Evolutionary conservation across 2,113 vertebrate species (phyloP).

Genomic region (Aspidoscelis tigris): DNA sequence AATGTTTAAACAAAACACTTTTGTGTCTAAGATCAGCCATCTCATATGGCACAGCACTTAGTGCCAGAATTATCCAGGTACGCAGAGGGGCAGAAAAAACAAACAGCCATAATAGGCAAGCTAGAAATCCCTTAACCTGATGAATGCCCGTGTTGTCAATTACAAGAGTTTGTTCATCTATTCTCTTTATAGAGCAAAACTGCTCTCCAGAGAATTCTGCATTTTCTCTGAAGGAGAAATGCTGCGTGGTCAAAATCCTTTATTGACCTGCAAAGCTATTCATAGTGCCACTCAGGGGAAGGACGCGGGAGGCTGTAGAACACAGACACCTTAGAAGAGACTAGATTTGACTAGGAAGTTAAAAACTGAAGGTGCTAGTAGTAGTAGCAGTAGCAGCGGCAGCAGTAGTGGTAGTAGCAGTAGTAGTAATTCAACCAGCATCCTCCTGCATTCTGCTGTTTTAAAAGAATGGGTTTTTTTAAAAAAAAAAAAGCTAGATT

Average conservation of each 20-base stretch:
- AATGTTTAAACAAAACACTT: constrained; percentile 38
- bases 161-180: neutral
- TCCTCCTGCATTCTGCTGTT: neutral
- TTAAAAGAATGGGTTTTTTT: neutral
- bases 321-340: neutral
- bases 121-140: constrained; percentile 31
- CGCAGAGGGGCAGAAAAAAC: neutral
- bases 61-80: constrained; percentile 35
- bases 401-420: too few species aligned
- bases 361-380: neutral
- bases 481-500: neutral
- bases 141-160: neutral
- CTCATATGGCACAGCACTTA: constrained; percentile 33
- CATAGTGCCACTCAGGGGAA: neutral
- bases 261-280: neutral
- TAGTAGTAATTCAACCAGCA: too few species aligned
- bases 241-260: neutral
- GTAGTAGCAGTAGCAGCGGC: neutral
- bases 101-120: constrained; percentile 30
- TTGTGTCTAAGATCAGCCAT: constrained; percentile 37
- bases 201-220: neutral
- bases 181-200: neutral
- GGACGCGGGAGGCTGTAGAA: neutral
- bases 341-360: neutral
- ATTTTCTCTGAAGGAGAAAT: neutral